Percentiles rank a stretch among this genome's conserved stretches.
Evolutionary conservation across 1,140 invertebrate genomes (phyloP).

Genomic region (Oscheius sp.): DNA sequence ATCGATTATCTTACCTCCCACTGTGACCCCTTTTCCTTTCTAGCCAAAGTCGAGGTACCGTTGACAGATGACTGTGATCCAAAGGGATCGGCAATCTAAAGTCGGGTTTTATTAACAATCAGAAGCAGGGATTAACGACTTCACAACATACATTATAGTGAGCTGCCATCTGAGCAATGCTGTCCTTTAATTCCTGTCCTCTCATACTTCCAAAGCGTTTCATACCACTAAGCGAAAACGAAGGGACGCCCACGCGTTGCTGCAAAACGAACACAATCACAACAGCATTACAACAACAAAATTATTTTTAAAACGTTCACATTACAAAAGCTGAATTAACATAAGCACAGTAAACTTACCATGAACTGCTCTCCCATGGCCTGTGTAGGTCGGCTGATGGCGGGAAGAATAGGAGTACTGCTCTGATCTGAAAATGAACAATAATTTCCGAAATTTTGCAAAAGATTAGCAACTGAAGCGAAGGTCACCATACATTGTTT

Average conservation of each 20-base stretch:
- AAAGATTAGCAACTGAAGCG: neutral
- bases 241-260: neutral
- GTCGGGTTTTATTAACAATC: neutral
- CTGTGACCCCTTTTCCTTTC: neutral
- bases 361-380: neutral
- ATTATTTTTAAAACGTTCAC: neutral
- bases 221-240: slow-evolving; percentile 25
- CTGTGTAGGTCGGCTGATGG: slow-evolving; percentile 24
- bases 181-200: slow-evolving; percentile 25
- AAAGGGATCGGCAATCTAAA: neutral
- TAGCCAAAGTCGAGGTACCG: neutral
- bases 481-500: slow-evolving; percentile 40
- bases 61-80: neutral
- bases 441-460: slow-evolving; percentile 3
- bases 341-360: neutral
- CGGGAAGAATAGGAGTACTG: slow-evolving; percentile 31
- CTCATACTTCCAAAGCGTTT: slow-evolving; percentile 44
- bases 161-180: slow-evolving; percentile 11
- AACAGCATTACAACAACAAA: neutral
- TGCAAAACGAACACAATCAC: slow-evolving; percentile 2
- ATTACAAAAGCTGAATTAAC: no score
- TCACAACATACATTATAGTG: slow-evolving; percentile 11
- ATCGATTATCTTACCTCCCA: neutral
- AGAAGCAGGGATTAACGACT: neutral
- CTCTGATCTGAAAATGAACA: slow-evolving; percentile 41